These are phyloP conservation scores for Gambelia wislizenii DNA, from an alignment of 2,797 vertebrate genomes.

Conservation along the genomic window DNA sequence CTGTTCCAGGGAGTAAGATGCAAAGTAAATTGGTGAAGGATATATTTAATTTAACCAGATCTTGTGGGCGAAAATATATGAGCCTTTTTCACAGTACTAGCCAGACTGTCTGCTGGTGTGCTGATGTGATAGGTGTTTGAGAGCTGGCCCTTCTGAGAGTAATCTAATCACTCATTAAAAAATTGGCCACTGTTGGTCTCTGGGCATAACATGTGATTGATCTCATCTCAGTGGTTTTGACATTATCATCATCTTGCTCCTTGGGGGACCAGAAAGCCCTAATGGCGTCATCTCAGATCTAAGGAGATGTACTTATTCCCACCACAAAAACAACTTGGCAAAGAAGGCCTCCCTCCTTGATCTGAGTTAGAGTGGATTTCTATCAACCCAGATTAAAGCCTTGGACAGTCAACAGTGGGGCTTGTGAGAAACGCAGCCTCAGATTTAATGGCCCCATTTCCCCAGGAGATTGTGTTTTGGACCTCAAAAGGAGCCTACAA, in stretches of 20 bases:
- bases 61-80: neutral
- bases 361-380: constrained; percentile 20
- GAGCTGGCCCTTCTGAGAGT: constrained; percentile 15
- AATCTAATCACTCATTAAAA: constrained; percentile 29
- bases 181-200: constrained; percentile 22
- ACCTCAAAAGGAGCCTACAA: neutral
- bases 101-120: neutral
- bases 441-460: constrained; percentile 4
- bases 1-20: neutral
- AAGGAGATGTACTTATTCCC: constrained; percentile 28
- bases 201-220: constrained; percentile 32
- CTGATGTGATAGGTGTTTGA: neutral
- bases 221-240: constrained; percentile 41
- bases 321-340: constrained; percentile 41
- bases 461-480: constrained; percentile 4
- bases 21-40: neutral
- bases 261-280: constrained; percentile 29
- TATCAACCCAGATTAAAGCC: constrained; percentile 21
- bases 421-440: constrained; percentile 14
- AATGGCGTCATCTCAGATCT: constrained; percentile 34
- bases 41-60: constrained; percentile 8
- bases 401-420: constrained; percentile 1
- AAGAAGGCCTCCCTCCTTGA: constrained; percentile 13
- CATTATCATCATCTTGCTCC: constrained; percentile 37
- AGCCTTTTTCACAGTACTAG: neutral